Conservation (phyloP, 2,113 vertebrate genomes). For the Fulica atra region DNA sequence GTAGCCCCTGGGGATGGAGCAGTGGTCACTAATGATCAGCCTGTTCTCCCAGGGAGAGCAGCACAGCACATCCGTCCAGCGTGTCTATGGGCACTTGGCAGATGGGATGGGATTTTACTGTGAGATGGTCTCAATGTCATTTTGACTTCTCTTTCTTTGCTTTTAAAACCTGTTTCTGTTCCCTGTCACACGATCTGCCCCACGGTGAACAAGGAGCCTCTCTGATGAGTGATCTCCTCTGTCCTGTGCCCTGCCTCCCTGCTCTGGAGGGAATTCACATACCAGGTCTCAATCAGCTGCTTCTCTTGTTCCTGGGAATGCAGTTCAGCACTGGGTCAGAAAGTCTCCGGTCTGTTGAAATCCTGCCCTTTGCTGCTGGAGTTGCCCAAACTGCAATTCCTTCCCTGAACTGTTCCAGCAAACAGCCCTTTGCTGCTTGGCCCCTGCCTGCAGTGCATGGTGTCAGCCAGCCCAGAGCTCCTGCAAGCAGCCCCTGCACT, state of each 20-base stretch:
- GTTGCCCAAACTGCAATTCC: neutral
- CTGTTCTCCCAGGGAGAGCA: neutral
- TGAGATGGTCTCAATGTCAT: neutral
- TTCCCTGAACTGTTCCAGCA: neutral
- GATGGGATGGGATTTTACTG: neutral
- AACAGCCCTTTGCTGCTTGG: neutral
- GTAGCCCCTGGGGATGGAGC: neutral
- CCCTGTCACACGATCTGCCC: constrained; percentile 13
- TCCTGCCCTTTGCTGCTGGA: neutral
- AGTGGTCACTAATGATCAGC: neutral
- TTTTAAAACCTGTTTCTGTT: constrained; percentile 24
- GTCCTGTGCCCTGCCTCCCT: neutral
- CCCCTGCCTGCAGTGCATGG: neutral
- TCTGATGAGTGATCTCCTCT: constrained; percentile 35
- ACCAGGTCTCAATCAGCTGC: neutral
- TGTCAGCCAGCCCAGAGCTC: neutral
- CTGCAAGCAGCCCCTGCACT: accelerated
- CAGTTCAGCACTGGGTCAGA: constrained; percentile 6
- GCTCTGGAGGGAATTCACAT: neutral
- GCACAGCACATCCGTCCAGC: accelerated
- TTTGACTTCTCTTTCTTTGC: neutral
- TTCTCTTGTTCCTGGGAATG: constrained; percentile 55
- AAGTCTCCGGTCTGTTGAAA: neutral
- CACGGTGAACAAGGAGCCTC: neutral
- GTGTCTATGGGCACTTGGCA: neutral